Base-by-base conservation (phyloP, 2,113 vertebrate genomes). In the Mesitornis unicolor region DNA sequence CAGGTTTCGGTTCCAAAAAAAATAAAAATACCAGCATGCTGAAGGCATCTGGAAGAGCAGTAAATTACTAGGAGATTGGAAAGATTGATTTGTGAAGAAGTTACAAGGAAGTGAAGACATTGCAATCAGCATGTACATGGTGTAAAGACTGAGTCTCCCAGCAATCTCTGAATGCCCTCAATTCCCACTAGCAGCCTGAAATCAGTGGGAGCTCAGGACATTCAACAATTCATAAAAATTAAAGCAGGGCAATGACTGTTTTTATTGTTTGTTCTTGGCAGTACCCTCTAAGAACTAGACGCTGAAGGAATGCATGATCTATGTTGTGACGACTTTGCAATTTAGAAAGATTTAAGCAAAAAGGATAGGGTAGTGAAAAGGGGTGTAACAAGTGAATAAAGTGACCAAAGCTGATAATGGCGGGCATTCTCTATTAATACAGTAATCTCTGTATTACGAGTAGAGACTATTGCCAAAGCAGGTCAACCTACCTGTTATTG, bases 1-100 rank as follows among this genome's bases (percentile, higher is more conserved):
- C 45, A 93, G 61, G 89, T 48, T 76, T 93, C 59, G 61, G 71
- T 84, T 74, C 43, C 40, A 51, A 31, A 71, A 51, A 56, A 89
- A 75, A 20, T 31, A 45, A 36, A 48, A 53, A 86, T 33, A 61
- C 35, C 86, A 90, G 93, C 71, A 71, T 48, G 88, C 90, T 93
- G 86, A 92, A 96, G 93, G 90, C 85, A 94, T 96, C 88, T 95
- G 88, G 61, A 88, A 96, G 88, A 94, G 90, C 83, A 96, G 68
- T 68, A 93, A 96, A 97, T 96, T 92, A 94, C 88, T 7, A 61
- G 69, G 26, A 93, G 90, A 94, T 94, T 96, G 95, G 87, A 91
- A 95, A 96, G 93, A 96, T 77, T 91, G 94, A 97, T 97, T 87
- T 84, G 81, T 89, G 92, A 93, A 92, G 90, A 92, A 94, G 88